Base-by-base conservation (phyloP, 2,888 invertebrate genomes). In the Dendrolimus pini region DNA sequence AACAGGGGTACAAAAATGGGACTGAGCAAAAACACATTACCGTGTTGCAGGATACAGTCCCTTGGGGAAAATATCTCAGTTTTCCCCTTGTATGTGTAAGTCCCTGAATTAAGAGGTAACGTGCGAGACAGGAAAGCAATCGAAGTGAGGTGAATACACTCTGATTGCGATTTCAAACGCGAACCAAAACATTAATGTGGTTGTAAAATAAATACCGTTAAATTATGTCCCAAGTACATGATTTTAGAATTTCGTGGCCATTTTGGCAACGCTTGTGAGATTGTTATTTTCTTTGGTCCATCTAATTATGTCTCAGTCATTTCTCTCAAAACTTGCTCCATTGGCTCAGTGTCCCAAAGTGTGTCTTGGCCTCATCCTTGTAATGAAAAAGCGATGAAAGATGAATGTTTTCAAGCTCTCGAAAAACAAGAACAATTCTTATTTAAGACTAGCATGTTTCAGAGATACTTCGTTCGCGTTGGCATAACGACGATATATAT, bases 101-200 rank as follows among this genome's bases (percentile, higher is more conserved):
- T 70, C 70, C 71, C 71, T 72, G 66, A 70, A 62, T 67, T 69
- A 74, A 71, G 71, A 68, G 70, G 68, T 67, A 64, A 65, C 66
- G 62, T 66, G 66, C 72, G 73, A 78, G 71, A 75, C 75, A 68
- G 70, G 70, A 71, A 75, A 65, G 67, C 68, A 69, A 69, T 72
- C 69, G 64, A 68, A 60, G 68, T 65, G 67, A 80, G 80, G 81
- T 82, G 80, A 84, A 84, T 77, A 82, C 74, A 72, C 77, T 66
- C 68, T 76, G 72, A 81, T 74, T 77, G 71, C 72, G 60, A 61
- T 65, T 62, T 67, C 64, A 69, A 77, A 74, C 67, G 68, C 64
- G 62, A 74, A 66, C 47, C 12, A 47, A 47, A 47, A 47, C 3
- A 47, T 47, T 47, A 9, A 47, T 47, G 47, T 47, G 12, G 30